These are phyloP conservation scores for Masnerella sp. DNA, from an alignment of 2,888 invertebrate species.

Conservation along the genomic window DNA sequence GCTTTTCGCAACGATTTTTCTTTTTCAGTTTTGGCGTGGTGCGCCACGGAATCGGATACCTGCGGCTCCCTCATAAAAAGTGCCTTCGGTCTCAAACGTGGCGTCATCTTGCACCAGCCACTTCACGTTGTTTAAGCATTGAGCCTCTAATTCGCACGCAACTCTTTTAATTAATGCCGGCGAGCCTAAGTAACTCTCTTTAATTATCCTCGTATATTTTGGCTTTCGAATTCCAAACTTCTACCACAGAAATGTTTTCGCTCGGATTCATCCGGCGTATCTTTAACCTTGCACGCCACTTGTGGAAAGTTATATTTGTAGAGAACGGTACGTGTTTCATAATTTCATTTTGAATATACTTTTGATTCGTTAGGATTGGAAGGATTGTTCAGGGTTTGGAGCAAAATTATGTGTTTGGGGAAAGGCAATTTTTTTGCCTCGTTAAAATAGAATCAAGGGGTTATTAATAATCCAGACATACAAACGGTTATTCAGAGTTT, in stretches of 20 bases:
- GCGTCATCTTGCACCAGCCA: constrained; percentile 25
- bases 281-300: constrained; percentile 35
- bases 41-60: constrained; percentile 10
- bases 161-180: constrained; percentile 49
- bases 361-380: too few species aligned
- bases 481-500: too few species aligned
- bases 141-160: constrained; percentile 43
- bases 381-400: too few species aligned
- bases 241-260: constrained; percentile 32
- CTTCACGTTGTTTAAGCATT: constrained; percentile 28
- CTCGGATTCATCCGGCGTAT: constrained; percentile 16
- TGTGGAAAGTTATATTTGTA: constrained; percentile 17
- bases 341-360: too few species aligned
- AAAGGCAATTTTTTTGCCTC: too few species aligned
- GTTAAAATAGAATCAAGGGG: too few species aligned
- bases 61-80: constrained; percentile 25
- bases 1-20: constrained; percentile 17
- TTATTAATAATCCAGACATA: too few species aligned
- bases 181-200: constrained; percentile 41
- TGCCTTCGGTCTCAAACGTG: constrained; percentile 16
- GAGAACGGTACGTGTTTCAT: too few species aligned
- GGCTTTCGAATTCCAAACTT: constrained; percentile 45
- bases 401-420: too few species aligned
- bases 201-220: constrained; percentile 49
- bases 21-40: constrained; percentile 7